Evolutionary conservation across 2,113 vertebrate genomes (phyloP), one percentile per base, ranked within the genome.

Genomic region (Corydoras sp.): DNA sequence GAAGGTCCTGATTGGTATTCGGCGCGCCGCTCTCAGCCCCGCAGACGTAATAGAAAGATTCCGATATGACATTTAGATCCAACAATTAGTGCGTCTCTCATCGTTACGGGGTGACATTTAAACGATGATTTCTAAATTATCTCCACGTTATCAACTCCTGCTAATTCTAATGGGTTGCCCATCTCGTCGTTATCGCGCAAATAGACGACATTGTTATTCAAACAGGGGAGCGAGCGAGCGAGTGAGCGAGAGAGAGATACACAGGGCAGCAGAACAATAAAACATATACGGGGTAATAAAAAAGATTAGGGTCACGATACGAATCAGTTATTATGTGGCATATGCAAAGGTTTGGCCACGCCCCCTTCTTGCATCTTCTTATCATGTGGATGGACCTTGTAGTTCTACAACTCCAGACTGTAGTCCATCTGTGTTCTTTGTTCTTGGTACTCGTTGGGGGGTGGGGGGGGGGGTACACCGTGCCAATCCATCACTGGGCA

Each of bases 41-140:
- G 73, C 75, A 59, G 58, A 73, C 77, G 78, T 86, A 89, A 89
- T 89, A 86, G 82, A 90, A 89, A 89, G 78, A 89, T 90, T 88
- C 83, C 81, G 88, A 84, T 87, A 77, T 89, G 87, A 88, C 88
- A 91, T 91, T 91, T 90, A 84, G 84, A 87, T 76, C 75, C 69
- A 83, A 85, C 83, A 83, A 85, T 87, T 86, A 86, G 84, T 82
- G 79, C 72, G 61, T 51, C 81, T 82, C 78, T 81, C 69, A 80
- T 85, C 83, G 86, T 90, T 84, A 83, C 73, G 73, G 75, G 43
- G 18, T 89, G 89, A 87, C 89, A 89, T 91, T 90, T 89, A 83
- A 88, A 88, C 86, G 82, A 84, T 77, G 82, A 84, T 86, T 88
- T 83, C 81, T 64, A 86, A 87, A 86, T 86, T 79, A 90, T 83